Base-by-base conservation (phyloP, 2,888 invertebrate genomes). In the Apamea epomidion region DNA sequence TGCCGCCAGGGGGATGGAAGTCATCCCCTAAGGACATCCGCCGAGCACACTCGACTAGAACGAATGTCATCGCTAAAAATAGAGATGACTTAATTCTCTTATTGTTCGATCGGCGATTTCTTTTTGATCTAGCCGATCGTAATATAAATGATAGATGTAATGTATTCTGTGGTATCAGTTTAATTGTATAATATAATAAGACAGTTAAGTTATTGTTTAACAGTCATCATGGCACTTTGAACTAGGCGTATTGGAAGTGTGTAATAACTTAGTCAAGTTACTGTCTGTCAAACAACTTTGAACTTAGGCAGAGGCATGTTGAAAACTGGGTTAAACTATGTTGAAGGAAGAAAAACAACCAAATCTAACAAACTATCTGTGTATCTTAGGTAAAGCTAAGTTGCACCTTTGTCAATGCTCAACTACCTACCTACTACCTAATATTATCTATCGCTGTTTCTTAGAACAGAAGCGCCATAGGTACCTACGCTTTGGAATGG, bases 1-100 rank as follows among this genome's bases (percentile, higher is more conserved):
- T 89, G 87, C 90, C 87, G 87, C 81, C 78, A 80, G 83, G 81
- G 83, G 86, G 87, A 64, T 84, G 80, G 73, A 83, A 84, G 74
- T 81, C 80, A 80, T 82, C 83, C 83, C 80, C 77, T 80, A 76
- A 87, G 72, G 74, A 85, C 73, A 82, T 88, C 88, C 87, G 81
- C 18, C 3, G n/a, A 45, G 48, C 54, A 74, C 68, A 77, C 75
- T 78, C 75, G 71, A 75, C 71, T 51, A 65, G 68, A 83, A 79
- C 73, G 16, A 78, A 74, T 74, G 74, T 78, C 82, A 85, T 74
- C 70, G 74, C 70, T 88, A 79, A 73, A 85, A 88, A 88, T 88
- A 88, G 78, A 42, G 42, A 78, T 83, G 73, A 83, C 68, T 67
- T 75, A 21, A 68, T 78, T 78, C 76, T 65, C 51, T 29, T 45